Evolutionary conservation across 2,888 invertebrate species (phyloP).

Genomic region (Acleris emargana): DNA sequence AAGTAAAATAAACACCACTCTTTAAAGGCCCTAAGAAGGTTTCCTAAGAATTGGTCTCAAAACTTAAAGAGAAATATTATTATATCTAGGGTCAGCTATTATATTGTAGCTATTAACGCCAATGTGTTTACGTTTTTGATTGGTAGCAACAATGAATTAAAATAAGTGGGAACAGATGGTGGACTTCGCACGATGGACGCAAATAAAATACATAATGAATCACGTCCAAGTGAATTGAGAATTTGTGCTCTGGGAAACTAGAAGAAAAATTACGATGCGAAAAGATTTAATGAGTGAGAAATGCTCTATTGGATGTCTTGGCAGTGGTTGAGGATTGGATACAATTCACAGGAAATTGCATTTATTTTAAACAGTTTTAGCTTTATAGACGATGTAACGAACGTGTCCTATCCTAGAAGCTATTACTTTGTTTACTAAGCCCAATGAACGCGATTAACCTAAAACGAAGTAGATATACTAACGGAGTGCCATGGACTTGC

Average conservation of each 20-base stretch:
- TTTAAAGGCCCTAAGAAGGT: no score
- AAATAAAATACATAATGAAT: conserved; percentile 31
- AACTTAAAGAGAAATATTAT: no score
- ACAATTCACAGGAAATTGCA: neutral
- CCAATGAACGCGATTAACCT: no score
- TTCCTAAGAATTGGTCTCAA: neutral
- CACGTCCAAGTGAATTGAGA: conserved; percentile 19
- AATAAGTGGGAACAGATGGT: conserved; percentile 26
- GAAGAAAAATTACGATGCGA: conserved; percentile 9
- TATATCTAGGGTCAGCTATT: no score
- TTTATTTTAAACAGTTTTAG: neutral
- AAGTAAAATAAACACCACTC: no score
- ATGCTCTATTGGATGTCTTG: conserved; percentile 16
- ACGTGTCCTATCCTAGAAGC: no score
- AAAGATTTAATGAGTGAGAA: conserved; percentile 21
- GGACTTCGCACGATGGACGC: conserved; percentile 12
- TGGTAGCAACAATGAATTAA: conserved; percentile 18
- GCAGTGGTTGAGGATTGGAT: neutral
- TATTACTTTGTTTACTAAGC: no score
- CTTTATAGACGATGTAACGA: no score
- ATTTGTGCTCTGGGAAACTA: conserved; percentile 6
- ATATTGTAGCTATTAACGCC: neutral
- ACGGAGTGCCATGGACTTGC: no score
- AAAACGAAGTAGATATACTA: no score
- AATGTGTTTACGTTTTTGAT: conserved; percentile 8